Percentiles rank a stretch among this genome's conserved stretches.
phyloP scores from a whole-genome alignment of 2,113 vertebrate species.

The Epinephelus fuscoguttatus region DNA sequence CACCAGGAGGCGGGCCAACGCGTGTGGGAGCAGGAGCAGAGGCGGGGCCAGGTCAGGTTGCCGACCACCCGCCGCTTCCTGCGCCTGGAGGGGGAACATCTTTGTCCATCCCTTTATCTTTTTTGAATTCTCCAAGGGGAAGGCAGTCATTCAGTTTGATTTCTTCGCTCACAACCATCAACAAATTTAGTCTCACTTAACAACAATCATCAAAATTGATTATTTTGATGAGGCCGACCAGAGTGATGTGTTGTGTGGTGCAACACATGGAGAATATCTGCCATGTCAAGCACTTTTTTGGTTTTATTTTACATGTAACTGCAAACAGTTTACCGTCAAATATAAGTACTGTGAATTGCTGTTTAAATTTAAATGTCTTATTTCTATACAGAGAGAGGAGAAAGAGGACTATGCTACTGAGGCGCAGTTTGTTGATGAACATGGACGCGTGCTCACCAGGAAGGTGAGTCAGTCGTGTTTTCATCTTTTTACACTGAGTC shows the following conservation, averaged over 20 bases:
- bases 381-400: constrained; percentile 87
- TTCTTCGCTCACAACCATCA: constrained; percentile 45
- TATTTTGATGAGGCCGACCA: constrained; percentile 52
- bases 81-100: constrained; percentile 63
- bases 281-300: constrained; percentile 18
- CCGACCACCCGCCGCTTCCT: constrained; percentile 64
- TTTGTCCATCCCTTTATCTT: constrained; percentile 55
- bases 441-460: constrained; percentile 89
- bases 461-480: constrained; percentile 84
- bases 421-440: constrained; percentile 91
- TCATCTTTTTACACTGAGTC: constrained; percentile 60
- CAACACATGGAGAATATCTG: constrained; percentile 64
- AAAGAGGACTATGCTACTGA: constrained; percentile 87
- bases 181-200: constrained; percentile 36
- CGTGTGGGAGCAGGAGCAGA: constrained; percentile 76
- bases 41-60: constrained; percentile 80
- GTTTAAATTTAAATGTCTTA: neutral
- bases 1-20: constrained; percentile 75
- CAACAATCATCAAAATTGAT: constrained; percentile 57
- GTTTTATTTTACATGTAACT: constrained; percentile 37
- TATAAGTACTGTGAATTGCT: neutral
- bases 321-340: neutral
- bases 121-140: constrained; percentile 40
- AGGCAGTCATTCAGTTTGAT: constrained; percentile 28
- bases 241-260: constrained; percentile 60